Base-by-base conservation (phyloP, 1,140 invertebrate genomes). In the Cardiocondyla obscurior region DNA sequence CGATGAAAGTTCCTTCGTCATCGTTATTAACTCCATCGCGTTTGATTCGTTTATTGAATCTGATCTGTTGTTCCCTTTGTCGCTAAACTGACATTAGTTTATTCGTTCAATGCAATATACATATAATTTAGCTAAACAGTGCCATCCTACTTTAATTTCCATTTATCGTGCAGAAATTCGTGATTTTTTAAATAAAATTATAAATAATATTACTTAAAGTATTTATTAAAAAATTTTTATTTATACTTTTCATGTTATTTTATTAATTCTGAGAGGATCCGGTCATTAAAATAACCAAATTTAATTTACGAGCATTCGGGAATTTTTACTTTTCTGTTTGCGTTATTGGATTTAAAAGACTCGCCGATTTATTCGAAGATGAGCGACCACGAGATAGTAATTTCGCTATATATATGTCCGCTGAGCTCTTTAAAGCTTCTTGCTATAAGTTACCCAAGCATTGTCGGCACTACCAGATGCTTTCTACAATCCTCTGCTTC, bases 21-120 rank as follows among this genome's bases (percentile, higher is more conserved):
- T 60, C 67, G 46, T 86, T 82, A 86, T 87, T 87, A 87, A 87
- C 67, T 53, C 36, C 22, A 42, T 87, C 72, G 64, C 65, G 81
- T 86, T 87, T 87, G 85, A 86, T 87, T 67, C 85, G 30, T 49
- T 25, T 49, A 44, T 62, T 53, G 28, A 74, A 64, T 57, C 49
- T 58, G 42, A 58, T 81, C 73, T 76, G 58, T 74, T 39, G 19
- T 30, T 64, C 72, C 67, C 55, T 81, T 86, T 69, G 53, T 64
- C 79, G 57, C 55, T 67, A 49, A 84, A 69, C 55, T 79, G 62
- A 79, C 67, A 77, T 69, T 33, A 39, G 33, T 46, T 67, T 67
- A 46, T 53, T 69, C 42, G 3, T 36, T 49, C 14, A 10, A 10
- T 53, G 36, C 44, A 46, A 36, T 69, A 49, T 64, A 79, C 25